phyloP scores from a whole-genome alignment of 2,888 invertebrate genomes.

The Plemyria rubiginata region DNA sequence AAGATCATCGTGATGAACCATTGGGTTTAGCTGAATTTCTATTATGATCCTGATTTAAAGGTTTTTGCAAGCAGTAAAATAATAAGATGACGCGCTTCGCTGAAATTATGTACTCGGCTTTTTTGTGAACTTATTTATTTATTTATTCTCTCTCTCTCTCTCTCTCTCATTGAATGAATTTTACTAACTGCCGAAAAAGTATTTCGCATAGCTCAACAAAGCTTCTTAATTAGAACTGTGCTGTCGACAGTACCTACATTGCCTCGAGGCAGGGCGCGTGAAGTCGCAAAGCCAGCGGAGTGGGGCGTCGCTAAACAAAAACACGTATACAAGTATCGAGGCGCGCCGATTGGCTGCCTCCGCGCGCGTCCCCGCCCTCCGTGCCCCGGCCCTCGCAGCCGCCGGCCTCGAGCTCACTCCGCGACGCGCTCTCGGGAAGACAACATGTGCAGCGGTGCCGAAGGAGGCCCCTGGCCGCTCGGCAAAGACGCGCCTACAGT shows the following conservation, averaged over 20 bases:
- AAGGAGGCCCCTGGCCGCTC: conserved; percentile 80
- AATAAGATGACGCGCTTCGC: too few species aligned
- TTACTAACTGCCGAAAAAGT: not conserved
- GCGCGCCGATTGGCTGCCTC: conserved; percentile 67
- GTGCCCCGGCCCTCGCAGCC: conserved; percentile 46
- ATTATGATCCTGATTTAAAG: too few species aligned
- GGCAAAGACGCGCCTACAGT: conserved; percentile 79
- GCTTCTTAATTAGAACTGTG: conserved; percentile 39
- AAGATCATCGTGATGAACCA: too few species aligned
- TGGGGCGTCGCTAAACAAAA: conserved; percentile 85
- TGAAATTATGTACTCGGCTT: too few species aligned
- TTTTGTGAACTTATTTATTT: too few species aligned
- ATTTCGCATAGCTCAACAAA: not conserved
- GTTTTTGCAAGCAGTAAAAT: too few species aligned
- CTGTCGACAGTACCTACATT: conserved; percentile 66
- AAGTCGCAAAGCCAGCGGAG: conserved; percentile 72
- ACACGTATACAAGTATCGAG: conserved; percentile 78
- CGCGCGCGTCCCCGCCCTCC: conserved; percentile 45
- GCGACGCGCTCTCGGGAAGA: conserved; percentile 64
- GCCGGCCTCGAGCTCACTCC: conserved; percentile 55
- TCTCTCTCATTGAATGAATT: too few species aligned
- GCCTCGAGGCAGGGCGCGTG: conserved; percentile 78
- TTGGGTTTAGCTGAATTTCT: too few species aligned
- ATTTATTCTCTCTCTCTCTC: too few species aligned
- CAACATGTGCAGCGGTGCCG: conserved; percentile 83